A percentile compares a stretch with the other conserved stretches of the same genome.
These are phyloP conservation scores for Dromas ardeola DNA, from an alignment of 2,113 vertebrate species.

Conservation along the genomic window DNA sequence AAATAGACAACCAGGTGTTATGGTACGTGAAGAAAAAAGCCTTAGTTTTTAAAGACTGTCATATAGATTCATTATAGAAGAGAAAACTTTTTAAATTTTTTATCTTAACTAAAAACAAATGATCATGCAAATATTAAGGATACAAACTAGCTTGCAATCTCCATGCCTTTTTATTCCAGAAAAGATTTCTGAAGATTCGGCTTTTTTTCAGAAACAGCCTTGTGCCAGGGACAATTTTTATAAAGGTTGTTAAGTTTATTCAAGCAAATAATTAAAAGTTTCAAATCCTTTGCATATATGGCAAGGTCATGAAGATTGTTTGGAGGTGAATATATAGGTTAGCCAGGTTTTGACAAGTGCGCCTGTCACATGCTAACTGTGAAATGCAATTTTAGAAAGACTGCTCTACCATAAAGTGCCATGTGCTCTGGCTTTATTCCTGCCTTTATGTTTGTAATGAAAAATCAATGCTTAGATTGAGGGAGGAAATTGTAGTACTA, in stretches of 20 bases:
- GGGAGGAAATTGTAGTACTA: not conserved
- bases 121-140: not conserved
- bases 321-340: not conserved
- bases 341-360: not conserved
- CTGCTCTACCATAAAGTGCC: not conserved
- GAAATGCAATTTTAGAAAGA: not conserved
- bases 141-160: not conserved
- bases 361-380: not conserved
- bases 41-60: not conserved
- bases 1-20: not conserved
- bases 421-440: not conserved
- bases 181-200: not conserved
- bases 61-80: not conserved
- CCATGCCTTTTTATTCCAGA: not conserved
- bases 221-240: not conserved
- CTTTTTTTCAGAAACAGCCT: not conserved
- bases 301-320: not conserved
- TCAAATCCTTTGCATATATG: not conserved
- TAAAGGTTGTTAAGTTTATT: not conserved
- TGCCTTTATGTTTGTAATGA: not conserved
- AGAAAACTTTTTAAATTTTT: not conserved
- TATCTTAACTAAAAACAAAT: not conserved
- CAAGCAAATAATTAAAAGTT: not conserved
- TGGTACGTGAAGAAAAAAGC: not conserved
- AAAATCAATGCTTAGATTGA: not conserved